phyloP scores from a whole-genome alignment of 2,888 invertebrate species.

The Yponomeuta plumbellus region DNA sequence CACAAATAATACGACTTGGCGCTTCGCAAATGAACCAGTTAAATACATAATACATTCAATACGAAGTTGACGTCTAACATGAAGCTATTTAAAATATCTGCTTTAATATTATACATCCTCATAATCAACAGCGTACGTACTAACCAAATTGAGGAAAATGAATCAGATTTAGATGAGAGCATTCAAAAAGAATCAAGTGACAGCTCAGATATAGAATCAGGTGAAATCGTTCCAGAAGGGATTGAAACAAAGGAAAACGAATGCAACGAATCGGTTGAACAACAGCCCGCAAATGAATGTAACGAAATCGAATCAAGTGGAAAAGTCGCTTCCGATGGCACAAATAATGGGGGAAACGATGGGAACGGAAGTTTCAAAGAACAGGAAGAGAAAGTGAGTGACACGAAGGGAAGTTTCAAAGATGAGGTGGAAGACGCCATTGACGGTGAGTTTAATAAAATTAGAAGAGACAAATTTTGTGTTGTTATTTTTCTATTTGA shows the following conservation, averaged over 20 bases:
- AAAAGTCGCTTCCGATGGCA: background rate
- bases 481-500: no score
- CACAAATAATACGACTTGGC: background rate
- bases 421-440: background rate
- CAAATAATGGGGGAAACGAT: background rate
- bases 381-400: background rate
- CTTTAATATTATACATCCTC: background rate
- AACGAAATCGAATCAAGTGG: background rate
- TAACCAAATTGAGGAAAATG: background rate
- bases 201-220: background rate
- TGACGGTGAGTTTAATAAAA: background rate
- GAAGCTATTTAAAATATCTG: background rate
- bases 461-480: no score
- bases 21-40: background rate
- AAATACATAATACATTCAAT: background rate
- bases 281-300: background rate
- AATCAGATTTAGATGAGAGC: background rate
- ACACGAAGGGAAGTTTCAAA: background rate
- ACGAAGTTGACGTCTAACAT: background rate
- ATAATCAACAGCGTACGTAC: background rate
- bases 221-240: background rate
- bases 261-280: background rate
- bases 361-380: background rate
- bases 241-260: background rate
- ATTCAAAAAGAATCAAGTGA: background rate